A percentile compares a stretch with the other conserved stretches of the same genome.
These are phyloP conservation scores for Varanus salvator DNA, from an alignment of 2,113 vertebrate genomes.

Conservation along the genomic window DNA sequence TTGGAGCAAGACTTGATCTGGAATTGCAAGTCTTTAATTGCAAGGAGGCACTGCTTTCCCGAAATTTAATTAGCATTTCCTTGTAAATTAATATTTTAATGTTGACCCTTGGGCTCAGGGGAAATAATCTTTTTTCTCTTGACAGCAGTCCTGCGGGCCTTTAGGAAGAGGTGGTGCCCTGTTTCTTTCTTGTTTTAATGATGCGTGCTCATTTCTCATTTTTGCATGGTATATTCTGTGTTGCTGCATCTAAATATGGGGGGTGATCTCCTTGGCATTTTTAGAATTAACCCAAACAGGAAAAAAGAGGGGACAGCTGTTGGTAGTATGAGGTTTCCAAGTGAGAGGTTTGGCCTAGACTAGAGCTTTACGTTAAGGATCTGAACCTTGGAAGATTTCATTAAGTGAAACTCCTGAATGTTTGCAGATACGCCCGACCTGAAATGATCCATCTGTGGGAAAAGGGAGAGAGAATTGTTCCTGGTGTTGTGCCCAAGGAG, in stretches of 20 bases:
- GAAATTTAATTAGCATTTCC: not conserved
- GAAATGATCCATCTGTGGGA: constrained; percentile 63
- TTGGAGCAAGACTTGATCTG: not conserved
- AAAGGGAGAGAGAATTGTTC: constrained; percentile 64
- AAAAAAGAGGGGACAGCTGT: constrained; percentile 12
- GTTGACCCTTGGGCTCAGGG: too few relatives aligned
- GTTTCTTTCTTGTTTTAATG: not conserved
- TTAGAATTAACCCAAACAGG: not conserved
- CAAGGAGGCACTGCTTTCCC: not conserved
- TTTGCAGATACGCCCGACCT: constrained; percentile 46
- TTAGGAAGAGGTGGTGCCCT: not conserved
- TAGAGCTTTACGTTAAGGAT: constrained; percentile 59
- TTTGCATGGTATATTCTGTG: constrained; percentile 8
- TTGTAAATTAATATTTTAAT: not conserved
- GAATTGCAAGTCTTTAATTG: too few relatives aligned
- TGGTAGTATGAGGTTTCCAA: constrained; percentile 58
- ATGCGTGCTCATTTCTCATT: not conserved
- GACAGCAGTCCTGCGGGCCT: not conserved
- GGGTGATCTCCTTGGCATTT: constrained; percentile 29
- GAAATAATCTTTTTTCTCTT: not conserved
- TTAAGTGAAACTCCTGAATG: constrained; percentile 42
- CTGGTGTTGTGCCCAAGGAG: constrained; percentile 63
- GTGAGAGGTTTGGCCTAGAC: constrained; percentile 22
- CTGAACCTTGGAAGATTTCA: constrained; percentile 57
- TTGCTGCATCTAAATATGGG: not conserved